These are phyloP conservation scores for Chrosomus eos DNA, from an alignment of 2,797 vertebrate species.

Conservation along the genomic window DNA sequence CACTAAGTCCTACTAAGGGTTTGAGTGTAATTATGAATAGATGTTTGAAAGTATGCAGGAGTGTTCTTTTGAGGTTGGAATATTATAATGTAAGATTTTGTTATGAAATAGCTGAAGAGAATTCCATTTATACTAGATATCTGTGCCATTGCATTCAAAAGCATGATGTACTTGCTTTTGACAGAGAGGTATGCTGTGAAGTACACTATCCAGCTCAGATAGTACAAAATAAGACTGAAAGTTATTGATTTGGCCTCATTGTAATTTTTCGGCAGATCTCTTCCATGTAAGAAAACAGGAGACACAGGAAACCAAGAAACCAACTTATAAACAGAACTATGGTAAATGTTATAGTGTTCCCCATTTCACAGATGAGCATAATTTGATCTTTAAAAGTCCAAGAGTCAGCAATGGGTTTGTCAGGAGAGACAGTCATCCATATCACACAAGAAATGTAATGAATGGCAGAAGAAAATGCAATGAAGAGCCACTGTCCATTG, in stretches of 20 bases:
- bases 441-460: slow-evolving; percentile 69
- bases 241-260: slow-evolving; percentile 88
- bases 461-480: slow-evolving; percentile 62
- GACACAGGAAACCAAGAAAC: slow-evolving; percentile 69
- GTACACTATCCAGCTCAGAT: slow-evolving; percentile 78
- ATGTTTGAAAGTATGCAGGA: slow-evolving; percentile 81
- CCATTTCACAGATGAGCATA: slow-evolving; percentile 72
- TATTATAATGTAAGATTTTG: slow-evolving; percentile 82
- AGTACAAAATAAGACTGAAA: slow-evolving; percentile 82
- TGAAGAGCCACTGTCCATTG: slow-evolving; percentile 75
- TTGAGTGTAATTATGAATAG: slow-evolving; percentile 84
- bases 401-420: slow-evolving; percentile 68
- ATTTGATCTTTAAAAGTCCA: slow-evolving; percentile 64
- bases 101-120: slow-evolving; percentile 81
- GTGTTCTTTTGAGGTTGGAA: slow-evolving; percentile 82
- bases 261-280: slow-evolving; percentile 88
- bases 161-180: slow-evolving; percentile 65
- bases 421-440: slow-evolving; percentile 57
- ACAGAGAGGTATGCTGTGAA: slow-evolving; percentile 68
- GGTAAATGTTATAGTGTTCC: background rate
- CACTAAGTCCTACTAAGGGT: slow-evolving; percentile 69
- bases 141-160: slow-evolving; percentile 61
- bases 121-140: slow-evolving; percentile 75
- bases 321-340: slow-evolving; percentile 49
- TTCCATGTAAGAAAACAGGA: slow-evolving; percentile 84